phyloP scores from a whole-genome alignment of 2,888 invertebrate species.

The Labia minor region DNA sequence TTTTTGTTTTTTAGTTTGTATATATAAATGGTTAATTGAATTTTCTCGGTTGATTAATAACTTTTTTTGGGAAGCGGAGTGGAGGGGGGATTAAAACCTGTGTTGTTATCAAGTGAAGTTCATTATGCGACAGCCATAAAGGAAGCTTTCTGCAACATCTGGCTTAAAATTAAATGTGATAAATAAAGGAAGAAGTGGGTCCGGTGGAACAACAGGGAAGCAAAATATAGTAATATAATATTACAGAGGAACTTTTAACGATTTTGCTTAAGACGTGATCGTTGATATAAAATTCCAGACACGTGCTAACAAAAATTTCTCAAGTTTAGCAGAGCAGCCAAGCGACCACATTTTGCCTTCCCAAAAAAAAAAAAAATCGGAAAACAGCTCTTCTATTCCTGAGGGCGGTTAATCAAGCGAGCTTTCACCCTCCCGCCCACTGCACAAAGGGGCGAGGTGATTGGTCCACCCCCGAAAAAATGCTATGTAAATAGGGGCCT shows the following conservation, averaged over 20 bases:
- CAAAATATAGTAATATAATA: background rate
- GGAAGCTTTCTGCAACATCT: background rate
- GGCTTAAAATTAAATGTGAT: background rate
- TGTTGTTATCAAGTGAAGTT: too few species aligned
- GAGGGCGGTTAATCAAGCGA: conserved; percentile 1
- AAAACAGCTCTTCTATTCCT: background rate
- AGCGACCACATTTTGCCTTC: background rate
- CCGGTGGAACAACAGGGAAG: background rate
- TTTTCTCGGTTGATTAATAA: too few species aligned
- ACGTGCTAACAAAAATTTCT: background rate
- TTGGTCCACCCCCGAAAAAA: background rate
- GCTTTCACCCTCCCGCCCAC: background rate
- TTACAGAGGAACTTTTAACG: background rate
- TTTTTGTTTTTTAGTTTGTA: too few species aligned
- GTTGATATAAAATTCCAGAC: background rate
- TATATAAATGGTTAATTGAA: too few species aligned
- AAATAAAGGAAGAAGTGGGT: background rate
- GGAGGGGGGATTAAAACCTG: too few species aligned
- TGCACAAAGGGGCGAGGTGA: background rate
- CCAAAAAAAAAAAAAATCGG: background rate
- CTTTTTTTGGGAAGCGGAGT: too few species aligned
- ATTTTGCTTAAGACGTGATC: background rate
- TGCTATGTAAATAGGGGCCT: conserved; percentile 8
- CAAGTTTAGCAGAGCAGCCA: background rate
- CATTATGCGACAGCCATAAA: too few species aligned